Percentiles rank a stretch among this genome's conserved stretches.
These are phyloP conservation scores for Stichopus horrens DNA, from an alignment of 53 echinoderm and acorn worm genomes.

Conservation along the genomic window DNA sequence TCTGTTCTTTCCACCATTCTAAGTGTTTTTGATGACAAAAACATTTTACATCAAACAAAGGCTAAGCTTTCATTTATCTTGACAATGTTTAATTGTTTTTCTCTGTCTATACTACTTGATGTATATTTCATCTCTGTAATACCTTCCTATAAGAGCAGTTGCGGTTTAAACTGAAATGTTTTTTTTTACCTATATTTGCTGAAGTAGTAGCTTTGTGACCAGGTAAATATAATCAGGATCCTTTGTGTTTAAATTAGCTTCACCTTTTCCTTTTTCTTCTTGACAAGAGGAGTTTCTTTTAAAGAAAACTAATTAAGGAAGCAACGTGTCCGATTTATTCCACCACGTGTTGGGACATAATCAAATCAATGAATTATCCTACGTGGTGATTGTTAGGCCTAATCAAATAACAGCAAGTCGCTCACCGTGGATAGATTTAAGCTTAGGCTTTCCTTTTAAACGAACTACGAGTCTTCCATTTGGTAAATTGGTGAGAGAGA, in stretches of 20 bases:
- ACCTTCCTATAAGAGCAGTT: no score
- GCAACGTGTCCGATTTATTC: constrained; percentile 27
- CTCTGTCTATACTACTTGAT: no score
- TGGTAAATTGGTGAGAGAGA: constrained; percentile 31
- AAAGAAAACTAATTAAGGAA: constrained; percentile 21
- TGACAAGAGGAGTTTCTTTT: constrained; percentile 8
- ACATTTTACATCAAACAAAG: no score
- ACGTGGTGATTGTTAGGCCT: constrained; percentile 36
- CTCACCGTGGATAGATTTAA: constrained; percentile 34
- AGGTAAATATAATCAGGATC: constrained; percentile 36
- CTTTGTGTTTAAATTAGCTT: constrained; percentile 30
- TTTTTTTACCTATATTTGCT: no score
- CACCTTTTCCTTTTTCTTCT: background rate
- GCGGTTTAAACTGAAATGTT: no score
- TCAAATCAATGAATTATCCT: constrained; percentile 32
- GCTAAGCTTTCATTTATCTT: no score
- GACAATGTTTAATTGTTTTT: no score
- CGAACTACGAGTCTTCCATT: constrained; percentile 25
- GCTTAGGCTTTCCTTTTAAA: constrained; percentile 29
- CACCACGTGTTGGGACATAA: constrained; percentile 29
- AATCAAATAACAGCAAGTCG: constrained; percentile 30
- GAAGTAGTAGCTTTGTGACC: background rate
- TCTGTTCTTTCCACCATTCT: no score
- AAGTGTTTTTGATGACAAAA: no score
- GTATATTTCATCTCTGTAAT: no score